phyloP scores from a whole-genome alignment of 2,888 invertebrate species.

The Leptopilina syphax region DNA sequence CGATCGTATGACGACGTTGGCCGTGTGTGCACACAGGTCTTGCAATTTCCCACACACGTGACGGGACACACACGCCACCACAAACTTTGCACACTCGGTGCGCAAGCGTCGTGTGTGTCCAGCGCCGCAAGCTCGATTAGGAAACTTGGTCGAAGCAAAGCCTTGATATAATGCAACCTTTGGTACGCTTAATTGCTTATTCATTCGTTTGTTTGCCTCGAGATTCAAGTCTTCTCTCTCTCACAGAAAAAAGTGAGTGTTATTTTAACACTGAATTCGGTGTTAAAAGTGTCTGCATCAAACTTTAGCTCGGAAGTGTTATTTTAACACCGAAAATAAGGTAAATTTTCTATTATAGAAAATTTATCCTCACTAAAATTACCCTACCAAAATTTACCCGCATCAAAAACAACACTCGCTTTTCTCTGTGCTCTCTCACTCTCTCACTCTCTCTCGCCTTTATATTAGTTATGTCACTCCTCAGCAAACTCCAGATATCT shows the following conservation, averaged over 20 bases:
- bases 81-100: not conserved
- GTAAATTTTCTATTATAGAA: too few relatives aligned
- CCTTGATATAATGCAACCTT: slow-evolving; percentile 37
- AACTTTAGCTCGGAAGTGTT: too few relatives aligned
- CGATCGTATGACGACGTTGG: slow-evolving; percentile 14
- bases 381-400: too few relatives aligned
- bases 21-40: slow-evolving; percentile 23
- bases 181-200: slow-evolving; percentile 46
- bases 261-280: too few relatives aligned
- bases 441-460: not conserved
- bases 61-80: not conserved
- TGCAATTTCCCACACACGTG: slow-evolving; percentile 23
- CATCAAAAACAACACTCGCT: too few relatives aligned
- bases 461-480: slow-evolving; percentile 37
- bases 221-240: slow-evolving; percentile 25
- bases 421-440: too few relatives aligned
- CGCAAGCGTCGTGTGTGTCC: slow-evolving; percentile 33
- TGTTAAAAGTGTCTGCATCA: too few relatives aligned
- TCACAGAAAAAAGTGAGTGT: too few relatives aligned
- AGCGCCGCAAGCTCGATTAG: slow-evolving; percentile 26
- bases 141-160: slow-evolving; percentile 33
- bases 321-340: too few relatives aligned
- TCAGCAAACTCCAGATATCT: not conserved
- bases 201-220: slow-evolving; percentile 48
- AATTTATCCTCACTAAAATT: too few relatives aligned